These are phyloP conservation scores for Drosophila cognata DNA, from an alignment of 2,888 invertebrate genomes.

Conservation along the genomic window DNA sequence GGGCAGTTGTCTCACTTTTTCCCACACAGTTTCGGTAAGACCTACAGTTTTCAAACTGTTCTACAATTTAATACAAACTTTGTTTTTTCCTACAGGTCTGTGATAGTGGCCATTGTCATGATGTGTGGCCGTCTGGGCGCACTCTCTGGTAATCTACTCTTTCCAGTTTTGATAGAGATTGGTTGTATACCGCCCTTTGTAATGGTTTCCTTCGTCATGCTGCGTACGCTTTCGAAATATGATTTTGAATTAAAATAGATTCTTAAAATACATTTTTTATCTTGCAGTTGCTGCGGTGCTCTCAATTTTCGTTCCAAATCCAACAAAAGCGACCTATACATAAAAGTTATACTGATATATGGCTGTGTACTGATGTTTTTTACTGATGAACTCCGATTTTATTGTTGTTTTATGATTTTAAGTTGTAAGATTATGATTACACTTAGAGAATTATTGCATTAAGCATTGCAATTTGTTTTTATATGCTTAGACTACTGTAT, in stretches of 20 bases:
- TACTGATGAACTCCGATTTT: not conserved
- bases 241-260: not conserved
- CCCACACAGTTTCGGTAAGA: constrained; percentile 83
- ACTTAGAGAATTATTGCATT: not conserved
- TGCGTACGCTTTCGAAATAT: constrained; percentile 85
- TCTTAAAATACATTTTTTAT: not conserved
- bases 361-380: too few species aligned
- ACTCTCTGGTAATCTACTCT: constrained; percentile 89
- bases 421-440: constrained; percentile 5
- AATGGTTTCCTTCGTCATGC: constrained; percentile 87
- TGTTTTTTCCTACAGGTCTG: constrained; percentile 64
- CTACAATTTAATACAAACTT: not conserved
- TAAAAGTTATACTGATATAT: constrained; percentile 31
- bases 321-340: constrained; percentile 62
- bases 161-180: constrained; percentile 88
- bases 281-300: constrained; percentile 69
- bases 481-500: not conserved
- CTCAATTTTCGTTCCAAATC: constrained; percentile 73
- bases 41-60: not conserved
- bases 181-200: constrained; percentile 91
- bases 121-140: constrained; percentile 90
- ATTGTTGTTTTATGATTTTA: constrained; percentile 1
- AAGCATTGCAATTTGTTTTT: not conserved
- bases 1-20: constrained; percentile 81
- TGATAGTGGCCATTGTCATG: constrained; percentile 90